Conservation (phyloP, 2,113 vertebrate genomes). For the Pseudorectes ferrugineus region DNA sequence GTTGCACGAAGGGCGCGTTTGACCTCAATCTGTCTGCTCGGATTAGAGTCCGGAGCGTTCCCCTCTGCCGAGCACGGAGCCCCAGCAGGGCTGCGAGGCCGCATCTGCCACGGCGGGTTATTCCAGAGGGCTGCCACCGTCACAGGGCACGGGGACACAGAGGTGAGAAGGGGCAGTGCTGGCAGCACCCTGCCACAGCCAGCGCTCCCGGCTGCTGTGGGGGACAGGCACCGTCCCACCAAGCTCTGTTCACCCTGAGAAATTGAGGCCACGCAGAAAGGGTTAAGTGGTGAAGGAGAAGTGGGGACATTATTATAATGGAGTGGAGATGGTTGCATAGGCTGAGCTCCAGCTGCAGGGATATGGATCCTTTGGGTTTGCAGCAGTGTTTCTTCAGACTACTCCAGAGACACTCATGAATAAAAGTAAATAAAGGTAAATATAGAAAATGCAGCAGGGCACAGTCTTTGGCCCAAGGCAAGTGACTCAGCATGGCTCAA, state of each 20-base stretch:
- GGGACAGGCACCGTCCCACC: accelerated
- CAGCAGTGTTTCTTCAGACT: background rate
- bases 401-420: background rate
- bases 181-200: background rate
- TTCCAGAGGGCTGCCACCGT: background rate
- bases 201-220: accelerated
- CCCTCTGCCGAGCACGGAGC: conserved; percentile 9
- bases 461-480: background rate
- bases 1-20: background rate
- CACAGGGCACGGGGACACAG: background rate
- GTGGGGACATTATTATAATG: too few species aligned
- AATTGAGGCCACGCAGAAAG: background rate
- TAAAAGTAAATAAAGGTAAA: background rate
- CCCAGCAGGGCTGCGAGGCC: background rate
- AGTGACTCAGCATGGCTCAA: background rate
- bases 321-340: background rate
- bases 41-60: conserved; percentile 41
- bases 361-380: background rate
- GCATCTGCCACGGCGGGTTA: background rate
- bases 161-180: background rate
- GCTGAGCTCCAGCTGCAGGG: background rate
- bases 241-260: background rate
- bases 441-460: background rate
- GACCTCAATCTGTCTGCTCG: conserved; percentile 68
- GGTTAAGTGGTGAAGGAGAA: background rate